These are phyloP conservation scores for Lepidochrysops patricia DNA, from an alignment of 2,888 invertebrate species.

Conservation along the genomic window DNA sequence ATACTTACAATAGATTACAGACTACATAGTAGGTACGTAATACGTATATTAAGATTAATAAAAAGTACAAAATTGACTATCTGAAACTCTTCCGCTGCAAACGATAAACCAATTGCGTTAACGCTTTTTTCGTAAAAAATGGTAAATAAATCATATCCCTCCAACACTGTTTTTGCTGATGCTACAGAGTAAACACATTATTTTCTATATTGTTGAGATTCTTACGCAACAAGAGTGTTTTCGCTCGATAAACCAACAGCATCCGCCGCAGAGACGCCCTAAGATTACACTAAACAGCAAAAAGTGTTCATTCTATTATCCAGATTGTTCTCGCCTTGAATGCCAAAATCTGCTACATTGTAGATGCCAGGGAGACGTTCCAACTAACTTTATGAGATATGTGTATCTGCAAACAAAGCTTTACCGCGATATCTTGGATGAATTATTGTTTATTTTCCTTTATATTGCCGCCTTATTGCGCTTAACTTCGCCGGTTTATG, in stretches of 20 bases:
- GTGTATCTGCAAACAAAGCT: constrained; percentile 54
- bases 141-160: neutral
- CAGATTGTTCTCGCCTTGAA: constrained; percentile 66
- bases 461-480: constrained; percentile 1
- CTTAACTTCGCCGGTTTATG: neutral
- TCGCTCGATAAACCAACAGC: constrained; percentile 4
- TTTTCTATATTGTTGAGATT: constrained; percentile 4
- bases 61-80: too few relatives aligned
- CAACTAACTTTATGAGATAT: constrained; percentile 66
- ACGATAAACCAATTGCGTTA: too few relatives aligned
- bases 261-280: constrained; percentile 30
- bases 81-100: too few relatives aligned
- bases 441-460: constrained; percentile 50
- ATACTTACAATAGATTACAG: too few relatives aligned
- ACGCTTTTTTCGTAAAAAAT: too few relatives aligned
- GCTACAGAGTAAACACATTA: neutral
- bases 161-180: neutral
- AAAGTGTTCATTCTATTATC: constrained; percentile 62
- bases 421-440: constrained; percentile 46
- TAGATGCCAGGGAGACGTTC: constrained; percentile 51
- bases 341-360: constrained; percentile 60
- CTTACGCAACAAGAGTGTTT: neutral
- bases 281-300: constrained; percentile 24
- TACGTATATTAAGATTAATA: too few relatives aligned
- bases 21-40: too few relatives aligned